These are phyloP conservation scores for Semibalanus balanoides DNA, from an alignment of 1,140 invertebrate species.

Conservation along the genomic window DNA sequence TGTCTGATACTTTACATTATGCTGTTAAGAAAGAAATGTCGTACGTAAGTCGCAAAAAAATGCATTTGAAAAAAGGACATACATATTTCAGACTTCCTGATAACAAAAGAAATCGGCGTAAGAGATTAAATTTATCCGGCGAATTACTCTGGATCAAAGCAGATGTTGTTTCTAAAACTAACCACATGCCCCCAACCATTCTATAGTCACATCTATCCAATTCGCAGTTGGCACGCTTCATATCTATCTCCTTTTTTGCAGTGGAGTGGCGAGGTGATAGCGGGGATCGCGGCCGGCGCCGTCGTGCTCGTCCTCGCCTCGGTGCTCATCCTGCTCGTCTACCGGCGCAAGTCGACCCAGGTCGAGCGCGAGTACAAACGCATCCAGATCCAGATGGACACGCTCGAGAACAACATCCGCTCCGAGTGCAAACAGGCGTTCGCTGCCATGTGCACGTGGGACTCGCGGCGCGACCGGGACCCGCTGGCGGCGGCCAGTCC, in stretches of 20 bases:
- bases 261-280: conserved; percentile 72
- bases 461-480: neutral
- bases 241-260: conserved; percentile 32
- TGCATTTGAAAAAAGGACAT: no score
- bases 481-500: neutral
- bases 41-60: no score
- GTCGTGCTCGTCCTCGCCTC: conserved; percentile 70
- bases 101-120: no score
- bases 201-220: no score
- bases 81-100: no score
- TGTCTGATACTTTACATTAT: no score
- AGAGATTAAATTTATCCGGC: no score
- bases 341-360: conserved; percentile 80
- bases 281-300: conserved; percentile 69
- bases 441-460: conserved; percentile 32
- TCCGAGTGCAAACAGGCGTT: conserved; percentile 86
- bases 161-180: no score
- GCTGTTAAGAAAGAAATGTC: no score
- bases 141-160: no score
- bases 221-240: no score
- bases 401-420: conserved; percentile 89
- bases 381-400: conserved; percentile 98
- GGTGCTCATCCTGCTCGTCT: conserved; percentile 70
- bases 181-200: no score
- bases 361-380: conserved; percentile 91